Conservation (phyloP, 2,888 invertebrate genomes). For the Mechanitis messenoides region DNA sequence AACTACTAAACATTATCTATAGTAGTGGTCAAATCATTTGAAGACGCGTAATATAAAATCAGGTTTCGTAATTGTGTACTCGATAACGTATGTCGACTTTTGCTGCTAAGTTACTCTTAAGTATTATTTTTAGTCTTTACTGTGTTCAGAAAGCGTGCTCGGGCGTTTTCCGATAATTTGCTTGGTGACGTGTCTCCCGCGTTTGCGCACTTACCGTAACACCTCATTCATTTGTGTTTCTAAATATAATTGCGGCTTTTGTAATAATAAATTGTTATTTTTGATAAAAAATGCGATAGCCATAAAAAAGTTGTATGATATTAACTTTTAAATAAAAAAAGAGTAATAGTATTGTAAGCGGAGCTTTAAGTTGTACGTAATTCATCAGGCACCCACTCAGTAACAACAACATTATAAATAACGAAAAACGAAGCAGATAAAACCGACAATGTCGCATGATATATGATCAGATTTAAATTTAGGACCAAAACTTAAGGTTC, state of each 20-base stretch:
- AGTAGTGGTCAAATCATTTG: background rate
- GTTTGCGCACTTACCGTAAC: conserved; percentile 52
- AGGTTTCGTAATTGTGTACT: conserved; percentile 26
- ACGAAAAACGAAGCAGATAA: conserved; percentile 60
- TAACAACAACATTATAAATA: conserved; percentile 34
- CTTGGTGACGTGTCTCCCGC: conserved; percentile 48
- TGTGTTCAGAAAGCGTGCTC: conserved; percentile 73
- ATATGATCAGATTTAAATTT: conserved; percentile 74
- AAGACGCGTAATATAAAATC: conserved; percentile 5
- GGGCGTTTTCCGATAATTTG: conserved; percentile 65
- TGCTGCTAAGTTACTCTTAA: conserved; percentile 46
- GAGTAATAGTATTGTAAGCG: conserved; percentile 25
- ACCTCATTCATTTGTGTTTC: conserved; percentile 35
- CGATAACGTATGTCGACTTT: conserved; percentile 38
- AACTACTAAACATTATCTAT: background rate
- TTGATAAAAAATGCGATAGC: conserved; percentile 5
- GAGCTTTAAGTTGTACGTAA: conserved; percentile 33
- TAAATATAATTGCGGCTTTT: background rate
- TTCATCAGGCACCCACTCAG: conserved; percentile 37
- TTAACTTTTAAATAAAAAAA: conserved; percentile 12
- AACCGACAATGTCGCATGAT: conserved; percentile 73
- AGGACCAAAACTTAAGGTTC: conserved; percentile 60
- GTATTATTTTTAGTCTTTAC: conserved; percentile 63
- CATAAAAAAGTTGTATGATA: conserved; percentile 4
- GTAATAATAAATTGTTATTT: conserved; percentile 6